A percentile compares a stretch with the other conserved stretches of the same genome.
Evolutionary conservation across 2,888 invertebrate species (phyloP).

Genomic region (Camponotus fellah): DNA sequence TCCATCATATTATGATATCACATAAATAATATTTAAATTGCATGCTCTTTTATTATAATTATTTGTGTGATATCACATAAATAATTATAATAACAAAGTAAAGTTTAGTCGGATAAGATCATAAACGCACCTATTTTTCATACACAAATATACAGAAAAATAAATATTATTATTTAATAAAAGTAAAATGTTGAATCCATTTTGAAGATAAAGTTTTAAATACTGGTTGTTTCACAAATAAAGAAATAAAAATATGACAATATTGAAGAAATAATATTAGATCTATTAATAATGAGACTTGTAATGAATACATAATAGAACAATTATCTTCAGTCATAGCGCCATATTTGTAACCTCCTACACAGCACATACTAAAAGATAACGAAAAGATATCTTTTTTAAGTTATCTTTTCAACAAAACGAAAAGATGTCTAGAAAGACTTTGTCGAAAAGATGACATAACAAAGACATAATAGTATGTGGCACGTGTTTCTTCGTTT

Average conservation of each 20-base stretch:
- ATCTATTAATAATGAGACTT: not conserved
- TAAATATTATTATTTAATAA: not conserved
- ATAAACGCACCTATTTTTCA: not conserved
- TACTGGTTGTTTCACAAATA: not conserved
- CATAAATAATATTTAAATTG: too few species aligned
- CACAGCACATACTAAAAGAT: too few species aligned
- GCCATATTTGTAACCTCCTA: not conserved
- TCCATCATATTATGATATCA: not conserved
- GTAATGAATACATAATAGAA: not conserved
- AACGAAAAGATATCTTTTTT: too few species aligned
- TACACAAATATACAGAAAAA: not conserved
- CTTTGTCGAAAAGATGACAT: too few species aligned
- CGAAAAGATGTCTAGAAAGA: too few species aligned
- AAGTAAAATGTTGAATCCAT: not conserved
- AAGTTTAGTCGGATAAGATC: not conserved
- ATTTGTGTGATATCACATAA: not conserved
- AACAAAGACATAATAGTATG: too few species aligned
- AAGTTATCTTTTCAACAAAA: too few species aligned
- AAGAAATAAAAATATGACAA: not conserved
- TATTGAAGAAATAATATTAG: not conserved
- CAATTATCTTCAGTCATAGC: not conserved
- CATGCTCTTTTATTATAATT: too few species aligned
- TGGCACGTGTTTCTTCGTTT: too few species aligned
- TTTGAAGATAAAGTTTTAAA: not conserved
- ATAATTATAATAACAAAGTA: slow-evolving; percentile 22